phyloP scores from a whole-genome alignment of 2,113 vertebrate genomes.

The Nestor notabilis region DNA sequence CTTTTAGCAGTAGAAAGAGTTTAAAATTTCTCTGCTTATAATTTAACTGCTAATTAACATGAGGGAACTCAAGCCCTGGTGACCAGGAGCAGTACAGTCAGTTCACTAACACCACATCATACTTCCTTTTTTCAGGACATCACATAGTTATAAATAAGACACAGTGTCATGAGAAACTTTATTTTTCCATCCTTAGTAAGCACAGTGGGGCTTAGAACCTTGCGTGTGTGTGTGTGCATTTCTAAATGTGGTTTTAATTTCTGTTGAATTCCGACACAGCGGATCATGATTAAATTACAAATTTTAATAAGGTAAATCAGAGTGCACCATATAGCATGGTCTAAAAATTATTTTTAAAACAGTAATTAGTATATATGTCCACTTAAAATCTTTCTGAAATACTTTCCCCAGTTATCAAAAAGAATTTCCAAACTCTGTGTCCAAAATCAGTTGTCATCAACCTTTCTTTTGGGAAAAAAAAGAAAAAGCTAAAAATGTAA shows the following conservation, averaged over 20 bases:
- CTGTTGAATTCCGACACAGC: not conserved
- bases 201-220: not conserved
- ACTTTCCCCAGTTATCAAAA: not conserved
- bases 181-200: not conserved
- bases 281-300: not conserved
- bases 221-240: not conserved
- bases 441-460: not conserved
- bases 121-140: not conserved
- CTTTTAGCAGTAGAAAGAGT: not conserved
- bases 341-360: not conserved
- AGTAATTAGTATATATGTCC: not conserved
- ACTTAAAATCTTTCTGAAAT: not conserved
- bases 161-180: not conserved
- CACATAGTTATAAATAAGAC: not conserved
- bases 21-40: not conserved
- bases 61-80: not conserved
- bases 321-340: not conserved
- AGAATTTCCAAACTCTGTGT: not conserved
- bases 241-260: not conserved
- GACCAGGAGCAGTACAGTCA: not conserved
- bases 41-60: slow-evolving; percentile 1
- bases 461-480: fast-evolving
- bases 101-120: not conserved
- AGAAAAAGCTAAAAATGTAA: not conserved
- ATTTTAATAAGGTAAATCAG: not conserved